Percentiles rank a stretch among this genome's conserved stretches.
Conservation (phyloP, 2,888 invertebrate genomes). For the Acanthoscelides obtectus region DNA sequence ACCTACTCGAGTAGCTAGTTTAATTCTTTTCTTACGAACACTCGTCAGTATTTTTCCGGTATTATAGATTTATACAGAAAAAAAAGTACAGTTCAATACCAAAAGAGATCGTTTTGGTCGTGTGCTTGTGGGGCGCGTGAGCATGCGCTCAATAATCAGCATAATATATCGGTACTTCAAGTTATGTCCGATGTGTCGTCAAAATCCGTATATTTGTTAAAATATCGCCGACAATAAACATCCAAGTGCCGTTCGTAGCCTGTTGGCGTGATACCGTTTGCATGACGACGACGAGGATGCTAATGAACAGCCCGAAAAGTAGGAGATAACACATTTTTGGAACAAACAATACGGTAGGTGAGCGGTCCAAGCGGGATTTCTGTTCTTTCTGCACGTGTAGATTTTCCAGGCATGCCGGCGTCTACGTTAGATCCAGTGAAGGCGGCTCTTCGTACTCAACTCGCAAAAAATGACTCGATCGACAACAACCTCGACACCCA, state of each 20-base stretch:
- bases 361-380: conserved; percentile 29
- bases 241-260: conserved; percentile 7
- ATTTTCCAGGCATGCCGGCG: conserved; percentile 51
- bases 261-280: conserved; percentile 1
- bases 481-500: conserved; percentile 58
- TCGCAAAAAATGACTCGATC: conserved; percentile 43
- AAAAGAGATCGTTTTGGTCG: conserved; percentile 31
- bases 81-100: conserved; percentile 32
- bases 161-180: conserved; percentile 15
- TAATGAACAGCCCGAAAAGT: background rate
- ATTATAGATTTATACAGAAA: background rate
- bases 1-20: background rate
- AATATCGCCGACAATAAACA: conserved; percentile 3
- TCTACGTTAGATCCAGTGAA: conserved; percentile 55
- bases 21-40: background rate
- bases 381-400: conserved; percentile 33
- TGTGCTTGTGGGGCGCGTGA: conserved; percentile 28
- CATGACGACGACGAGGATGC: conserved; percentile 3
- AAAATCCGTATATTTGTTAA: background rate
- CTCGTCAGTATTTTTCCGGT: background rate
- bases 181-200: conserved; percentile 11
- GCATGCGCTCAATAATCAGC: conserved; percentile 15
- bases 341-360: conserved; percentile 28
- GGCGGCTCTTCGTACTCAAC: conserved; percentile 52
- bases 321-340: conserved; percentile 24